phyloP scores from a whole-genome alignment of 1,140 invertebrate species.

The Mya arenaria region DNA sequence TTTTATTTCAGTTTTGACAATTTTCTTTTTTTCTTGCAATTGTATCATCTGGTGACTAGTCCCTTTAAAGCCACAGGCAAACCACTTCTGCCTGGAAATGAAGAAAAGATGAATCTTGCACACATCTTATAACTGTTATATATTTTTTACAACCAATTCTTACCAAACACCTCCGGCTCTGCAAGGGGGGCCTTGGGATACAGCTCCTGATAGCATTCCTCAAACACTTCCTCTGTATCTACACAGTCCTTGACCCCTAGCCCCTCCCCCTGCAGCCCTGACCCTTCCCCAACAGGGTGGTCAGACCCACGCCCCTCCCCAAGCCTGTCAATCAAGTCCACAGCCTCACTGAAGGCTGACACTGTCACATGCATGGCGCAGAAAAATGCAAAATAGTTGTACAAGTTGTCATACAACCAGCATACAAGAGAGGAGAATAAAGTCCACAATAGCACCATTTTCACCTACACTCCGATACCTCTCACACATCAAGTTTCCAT shows the following conservation, averaged over 20 bases:
- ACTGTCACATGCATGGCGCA: conserved; percentile 52
- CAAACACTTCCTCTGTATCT: conserved; percentile 49
- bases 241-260: too few relatives aligned
- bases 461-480: not conserved
- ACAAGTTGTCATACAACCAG: conserved; percentile 49
- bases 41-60: too few relatives aligned
- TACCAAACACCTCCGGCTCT: conserved; percentile 31
- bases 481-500: not conserved
- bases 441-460: conserved; percentile 27
- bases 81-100: too few relatives aligned
- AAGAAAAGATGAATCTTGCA: too few relatives aligned
- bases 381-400: conserved; percentile 53
- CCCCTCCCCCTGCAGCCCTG: not conserved
- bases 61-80: too few relatives aligned
- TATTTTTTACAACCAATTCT: conserved; percentile 12
- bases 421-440: conserved; percentile 13
- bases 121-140: too few relatives aligned
- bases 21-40: too few relatives aligned
- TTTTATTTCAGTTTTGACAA: too few relatives aligned
- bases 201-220: conserved; percentile 43
- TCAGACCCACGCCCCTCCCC: not conserved
- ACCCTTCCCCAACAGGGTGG: not conserved
- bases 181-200: conserved; percentile 20
- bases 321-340: conserved; percentile 11
- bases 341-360: not conserved